Percentiles rank a stretch among this genome's conserved stretches.
Evolutionary conservation across 2,113 vertebrate genomes (phyloP).

Genomic region (Acrocephalus arundinaceus): DNA sequence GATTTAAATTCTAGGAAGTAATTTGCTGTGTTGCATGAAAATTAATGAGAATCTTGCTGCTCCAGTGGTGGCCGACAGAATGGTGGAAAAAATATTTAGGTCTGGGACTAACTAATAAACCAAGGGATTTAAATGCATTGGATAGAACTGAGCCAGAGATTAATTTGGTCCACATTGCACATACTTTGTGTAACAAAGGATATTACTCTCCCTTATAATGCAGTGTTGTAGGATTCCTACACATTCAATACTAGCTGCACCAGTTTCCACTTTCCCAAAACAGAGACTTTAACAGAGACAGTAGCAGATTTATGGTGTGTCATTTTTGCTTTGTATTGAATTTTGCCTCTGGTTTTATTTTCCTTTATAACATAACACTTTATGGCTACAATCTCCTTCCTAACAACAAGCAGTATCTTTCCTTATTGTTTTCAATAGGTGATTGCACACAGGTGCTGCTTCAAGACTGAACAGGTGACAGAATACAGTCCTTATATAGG

Average conservation of each 20-base stretch:
- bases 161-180: background rate
- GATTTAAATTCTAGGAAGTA: constrained; percentile 29
- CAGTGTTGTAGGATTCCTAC: background rate
- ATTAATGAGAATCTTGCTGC: constrained; percentile 36
- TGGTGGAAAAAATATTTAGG: constrained; percentile 14
- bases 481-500: background rate
- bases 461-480: background rate
- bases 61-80: background rate
- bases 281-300: background rate
- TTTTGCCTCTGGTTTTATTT: background rate
- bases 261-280: background rate
- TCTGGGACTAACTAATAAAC: constrained; percentile 46
- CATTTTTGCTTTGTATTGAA: background rate
- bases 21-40: constrained; percentile 24
- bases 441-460: background rate
- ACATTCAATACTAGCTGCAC: background rate
- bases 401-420: background rate
- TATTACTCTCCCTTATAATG: background rate
- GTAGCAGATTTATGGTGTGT: background rate
- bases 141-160: background rate
- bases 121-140: background rate
- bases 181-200: background rate
- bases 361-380: background rate
- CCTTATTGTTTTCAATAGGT: background rate
- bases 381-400: background rate